phyloP scores from a whole-genome alignment of 2,888 invertebrate species.

The Camptogramma bilineatum region DNA sequence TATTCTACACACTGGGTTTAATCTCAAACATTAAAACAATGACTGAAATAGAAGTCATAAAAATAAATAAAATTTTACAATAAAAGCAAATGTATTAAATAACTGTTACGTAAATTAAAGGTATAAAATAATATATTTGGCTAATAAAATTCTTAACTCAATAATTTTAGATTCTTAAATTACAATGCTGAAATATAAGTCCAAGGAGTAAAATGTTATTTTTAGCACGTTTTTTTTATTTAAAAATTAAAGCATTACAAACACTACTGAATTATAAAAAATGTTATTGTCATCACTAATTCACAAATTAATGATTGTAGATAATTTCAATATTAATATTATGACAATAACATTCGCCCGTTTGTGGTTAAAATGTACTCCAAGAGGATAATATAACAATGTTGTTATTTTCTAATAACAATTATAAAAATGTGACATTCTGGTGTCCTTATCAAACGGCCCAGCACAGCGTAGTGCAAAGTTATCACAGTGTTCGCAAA shows the following conservation, averaged over 20 bases:
- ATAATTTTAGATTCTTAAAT: constrained; percentile 21
- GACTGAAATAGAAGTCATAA: constrained; percentile 12
- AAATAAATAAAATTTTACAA: constrained; percentile 23
- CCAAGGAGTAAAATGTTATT: constrained; percentile 2
- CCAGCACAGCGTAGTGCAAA: too few species aligned
- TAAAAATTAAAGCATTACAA: constrained; percentile 35
- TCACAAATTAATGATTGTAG: neutral
- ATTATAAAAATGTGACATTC: too few species aligned
- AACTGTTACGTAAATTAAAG: constrained; percentile 4
- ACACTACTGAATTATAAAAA: neutral
- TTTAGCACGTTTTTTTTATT: neutral
- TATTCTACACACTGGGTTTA: constrained; percentile 48
- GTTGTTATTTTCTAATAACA: too few species aligned
- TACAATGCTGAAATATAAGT: constrained; percentile 20
- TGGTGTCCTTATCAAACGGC: too few species aligned
- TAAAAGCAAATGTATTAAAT: constrained; percentile 20
- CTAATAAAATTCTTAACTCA: constrained; percentile 10
- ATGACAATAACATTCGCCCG: constrained; percentile 1
- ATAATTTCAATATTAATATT: neutral
- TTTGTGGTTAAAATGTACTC: neutral
- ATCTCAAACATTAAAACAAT: constrained; percentile 51
- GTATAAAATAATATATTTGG: constrained; percentile 31
- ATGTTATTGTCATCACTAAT: neutral
- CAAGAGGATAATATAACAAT: too few species aligned
- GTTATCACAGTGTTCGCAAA: too few species aligned